These are phyloP conservation scores for Melanotus villosus DNA, from an alignment of 2,888 invertebrate species.

Conservation along the genomic window DNA sequence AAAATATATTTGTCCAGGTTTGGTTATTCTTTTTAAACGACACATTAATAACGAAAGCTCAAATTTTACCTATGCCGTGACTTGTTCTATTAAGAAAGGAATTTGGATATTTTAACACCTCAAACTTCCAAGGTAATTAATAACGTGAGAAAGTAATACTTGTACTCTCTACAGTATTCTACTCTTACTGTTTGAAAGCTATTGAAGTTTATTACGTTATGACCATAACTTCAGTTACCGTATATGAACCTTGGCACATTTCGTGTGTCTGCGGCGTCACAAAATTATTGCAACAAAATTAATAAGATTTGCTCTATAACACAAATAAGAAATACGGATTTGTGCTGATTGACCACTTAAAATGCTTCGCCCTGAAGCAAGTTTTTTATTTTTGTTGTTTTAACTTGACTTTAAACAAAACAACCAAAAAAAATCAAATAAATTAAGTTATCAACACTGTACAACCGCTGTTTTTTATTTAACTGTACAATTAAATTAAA, in stretches of 20 bases:
- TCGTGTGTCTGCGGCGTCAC: not conserved
- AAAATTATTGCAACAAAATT: not conserved
- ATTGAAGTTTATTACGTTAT: slow-evolving; percentile 5
- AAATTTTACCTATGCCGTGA: too few species aligned
- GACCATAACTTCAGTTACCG: not conserved
- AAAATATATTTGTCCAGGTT: too few species aligned
- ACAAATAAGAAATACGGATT: not conserved
- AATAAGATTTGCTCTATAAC: not conserved
- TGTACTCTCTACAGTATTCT: not conserved
- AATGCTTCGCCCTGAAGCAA: too few species aligned
- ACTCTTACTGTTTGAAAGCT: not conserved
- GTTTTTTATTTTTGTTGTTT: too few species aligned
- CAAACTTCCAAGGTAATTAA: slow-evolving; percentile 2
- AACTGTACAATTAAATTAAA: too few species aligned
- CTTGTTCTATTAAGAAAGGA: not conserved
- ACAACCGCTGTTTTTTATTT: too few species aligned
- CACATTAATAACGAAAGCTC: too few species aligned
- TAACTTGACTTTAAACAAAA: too few species aligned
- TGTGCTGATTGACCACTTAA: too few species aligned
- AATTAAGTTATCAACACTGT: too few species aligned
- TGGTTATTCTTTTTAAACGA: too few species aligned
- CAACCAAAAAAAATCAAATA: too few species aligned
- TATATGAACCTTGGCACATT: slow-evolving; percentile 17
- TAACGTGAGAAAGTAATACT: slow-evolving; percentile 14
- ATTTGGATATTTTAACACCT: slow-evolving; percentile 4